Evolutionary conservation across 1,140 invertebrate genomes (phyloP), one percentile per base, ranked within the genome.

Genomic region (Trichonephila inaurata): DNA sequence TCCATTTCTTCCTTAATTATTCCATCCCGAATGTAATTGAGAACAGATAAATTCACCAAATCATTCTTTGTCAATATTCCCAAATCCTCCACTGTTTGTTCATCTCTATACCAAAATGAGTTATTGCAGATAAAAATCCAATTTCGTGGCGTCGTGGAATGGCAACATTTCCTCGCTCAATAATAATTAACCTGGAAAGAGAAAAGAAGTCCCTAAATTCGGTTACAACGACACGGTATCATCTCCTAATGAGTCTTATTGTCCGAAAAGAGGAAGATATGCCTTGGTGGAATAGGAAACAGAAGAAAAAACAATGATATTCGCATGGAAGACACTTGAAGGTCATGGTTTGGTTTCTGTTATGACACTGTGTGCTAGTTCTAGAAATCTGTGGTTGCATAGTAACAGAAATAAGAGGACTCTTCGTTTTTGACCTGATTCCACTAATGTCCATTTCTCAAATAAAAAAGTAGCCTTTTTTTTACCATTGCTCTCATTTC

Each of bases 271-370:
- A n/a, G 82, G 44, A 5, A n/a, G 82, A 58, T 51, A n/a, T 40
- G 81, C 19, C 81, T n/a, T 10, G 81, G 21, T 4, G n/a, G 51
- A 83, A 51, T 33, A 82, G 14, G 77, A 82, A 82, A 19, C 33
- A 82, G 0, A 51, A 82, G 51, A 83, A 83, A 0, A 19, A n/a
- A 83, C 28, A 28, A 28, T 28, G 82, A 58, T 83, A 21, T 28
- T 83, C 51, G 0, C 21, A 28, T 3, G 72, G 72, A 24, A 51
- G 51, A 83, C 82, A 83, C 51, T 83, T 28, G 40, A 83, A 83
- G 82, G 82, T 60, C 82, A 83, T 44, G 82, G 51, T 83, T 83
- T 19, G 51, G 82, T 83, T 83, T 83, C 82, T 83, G 82, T 83
- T 83, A 83, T 83, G 82, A 83, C 44, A 83, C 21, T 19, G 44